These are phyloP conservation scores for Spialia ferax DNA, from an alignment of 2,888 invertebrate genomes.

Conservation along the genomic window DNA sequence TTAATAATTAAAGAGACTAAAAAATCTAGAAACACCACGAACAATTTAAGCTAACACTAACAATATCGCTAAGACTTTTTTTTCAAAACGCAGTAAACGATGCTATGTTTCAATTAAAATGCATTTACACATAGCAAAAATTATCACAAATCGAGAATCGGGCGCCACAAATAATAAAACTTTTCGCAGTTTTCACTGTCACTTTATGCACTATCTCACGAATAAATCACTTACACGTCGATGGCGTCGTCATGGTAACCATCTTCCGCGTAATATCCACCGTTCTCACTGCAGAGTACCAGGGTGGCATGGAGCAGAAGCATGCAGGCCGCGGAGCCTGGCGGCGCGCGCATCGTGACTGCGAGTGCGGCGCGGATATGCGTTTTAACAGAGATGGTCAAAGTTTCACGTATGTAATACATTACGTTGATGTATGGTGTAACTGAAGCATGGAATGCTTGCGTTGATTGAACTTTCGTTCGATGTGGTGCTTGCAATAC, in stretches of 20 bases:
- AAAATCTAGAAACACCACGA: too few species aligned
- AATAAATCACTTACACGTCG: conserved; percentile 76
- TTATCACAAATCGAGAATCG: background rate
- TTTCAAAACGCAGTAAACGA: too few species aligned
- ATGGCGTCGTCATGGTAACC: conserved; percentile 73
- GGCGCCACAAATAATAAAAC: background rate
- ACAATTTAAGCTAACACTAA: too few species aligned
- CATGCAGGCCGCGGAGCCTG: conserved; percentile 65
- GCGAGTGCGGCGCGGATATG: conserved; percentile 66
- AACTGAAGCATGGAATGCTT: conserved; percentile 1
- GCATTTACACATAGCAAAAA: background rate
- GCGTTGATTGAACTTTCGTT: conserved; percentile 6
- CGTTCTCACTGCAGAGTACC: conserved; percentile 68
- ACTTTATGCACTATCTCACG: background rate
- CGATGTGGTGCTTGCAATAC: background rate
- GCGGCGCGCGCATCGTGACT: conserved; percentile 82
- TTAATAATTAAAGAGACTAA: too few species aligned
- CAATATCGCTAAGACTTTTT: too few species aligned
- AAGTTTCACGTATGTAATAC: conserved; percentile 57
- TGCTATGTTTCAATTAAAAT: too few species aligned
- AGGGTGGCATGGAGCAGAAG: conserved; percentile 69
- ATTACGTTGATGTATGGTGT: conserved; percentile 16
- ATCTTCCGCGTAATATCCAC: conserved; percentile 75
- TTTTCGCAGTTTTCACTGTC: background rate
- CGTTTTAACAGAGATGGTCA: conserved; percentile 70